Evolutionary conservation across 2,113 vertebrate genomes (phyloP).

Genomic region (Prinia subflava): DNA sequence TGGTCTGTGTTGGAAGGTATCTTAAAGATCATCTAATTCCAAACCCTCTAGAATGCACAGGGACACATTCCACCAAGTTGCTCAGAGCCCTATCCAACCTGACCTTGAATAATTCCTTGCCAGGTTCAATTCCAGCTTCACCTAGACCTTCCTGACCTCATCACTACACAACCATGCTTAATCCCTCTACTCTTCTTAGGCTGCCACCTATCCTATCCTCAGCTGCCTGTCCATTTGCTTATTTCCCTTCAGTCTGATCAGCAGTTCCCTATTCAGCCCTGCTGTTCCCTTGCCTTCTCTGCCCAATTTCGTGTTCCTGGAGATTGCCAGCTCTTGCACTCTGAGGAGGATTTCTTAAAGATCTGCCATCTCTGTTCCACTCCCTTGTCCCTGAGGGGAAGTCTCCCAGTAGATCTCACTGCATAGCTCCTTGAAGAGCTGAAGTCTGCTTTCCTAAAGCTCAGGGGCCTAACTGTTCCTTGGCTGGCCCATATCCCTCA

Average conservation of each 20-base stretch:
- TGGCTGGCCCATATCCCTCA: neutral
- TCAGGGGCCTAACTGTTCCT: neutral
- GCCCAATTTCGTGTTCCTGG: neutral
- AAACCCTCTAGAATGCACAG: neutral
- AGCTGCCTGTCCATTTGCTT: neutral
- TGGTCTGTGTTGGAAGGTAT: neutral
- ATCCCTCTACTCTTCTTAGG: neutral
- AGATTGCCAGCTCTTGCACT: neutral
- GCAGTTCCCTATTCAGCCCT: neutral
- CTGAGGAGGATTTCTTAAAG: neutral
- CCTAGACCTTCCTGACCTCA: neutral
- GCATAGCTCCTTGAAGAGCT: neutral
- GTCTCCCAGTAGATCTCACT: neutral
- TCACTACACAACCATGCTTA: neutral
- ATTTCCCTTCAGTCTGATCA: neutral
- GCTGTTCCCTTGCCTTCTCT: neutral
- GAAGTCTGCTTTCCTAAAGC: neutral
- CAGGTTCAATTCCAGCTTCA: neutral
- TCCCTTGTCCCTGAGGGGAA: neutral
- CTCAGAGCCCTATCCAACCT: neutral
- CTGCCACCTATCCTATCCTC: too few relatives aligned
- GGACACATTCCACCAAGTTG: neutral
- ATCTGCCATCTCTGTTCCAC: neutral
- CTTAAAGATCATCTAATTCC: neutral
- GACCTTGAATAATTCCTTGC: neutral